Conservation (phyloP, 2,888 invertebrate species). For the Acronicta aceris region DNA sequence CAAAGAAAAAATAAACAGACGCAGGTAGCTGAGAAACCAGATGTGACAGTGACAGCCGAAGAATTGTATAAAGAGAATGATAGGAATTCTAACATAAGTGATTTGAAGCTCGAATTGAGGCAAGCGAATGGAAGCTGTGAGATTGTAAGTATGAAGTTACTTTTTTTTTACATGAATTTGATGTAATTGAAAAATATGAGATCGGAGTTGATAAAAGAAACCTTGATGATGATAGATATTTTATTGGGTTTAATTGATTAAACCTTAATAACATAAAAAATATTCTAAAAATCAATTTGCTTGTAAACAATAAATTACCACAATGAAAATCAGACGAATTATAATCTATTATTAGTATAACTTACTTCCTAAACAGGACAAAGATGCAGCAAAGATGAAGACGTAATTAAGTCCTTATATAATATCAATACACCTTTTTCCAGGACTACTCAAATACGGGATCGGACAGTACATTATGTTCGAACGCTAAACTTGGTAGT, state of each 20-base stretch:
- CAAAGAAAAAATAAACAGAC: constrained; percentile 88
- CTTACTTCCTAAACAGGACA: too few relatives aligned
- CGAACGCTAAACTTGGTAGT: constrained; percentile 87
- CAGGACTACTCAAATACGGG: constrained; percentile 91
- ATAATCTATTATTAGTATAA: too few relatives aligned
- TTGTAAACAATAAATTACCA: too few relatives aligned
- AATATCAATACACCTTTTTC: constrained; percentile 29
- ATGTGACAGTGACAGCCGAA: constrained; percentile 85
- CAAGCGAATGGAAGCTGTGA: constrained; percentile 95
- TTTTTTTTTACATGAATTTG: background rate
- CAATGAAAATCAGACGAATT: too few relatives aligned
- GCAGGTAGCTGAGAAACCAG: constrained; percentile 89
- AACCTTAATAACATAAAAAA: too few relatives aligned
- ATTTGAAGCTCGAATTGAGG: constrained; percentile 96
- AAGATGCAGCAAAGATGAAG: background rate
- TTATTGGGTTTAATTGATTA: too few relatives aligned
- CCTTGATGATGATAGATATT: too few relatives aligned
- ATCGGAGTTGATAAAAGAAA: background rate
- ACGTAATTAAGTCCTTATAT: constrained; percentile 13
- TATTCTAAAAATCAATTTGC: too few relatives aligned
- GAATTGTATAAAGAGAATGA: constrained; percentile 93
- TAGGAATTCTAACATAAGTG: constrained; percentile 97
- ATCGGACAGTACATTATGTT: constrained; percentile 88
- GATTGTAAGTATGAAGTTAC: constrained; percentile 85
- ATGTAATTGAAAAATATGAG: background rate